Percentiles rank a stretch among this genome's conserved stretches.
These are phyloP conservation scores for Paedocypris micromegethes DNA, from an alignment of 2,797 vertebrate species.

Conservation along the genomic window DNA sequence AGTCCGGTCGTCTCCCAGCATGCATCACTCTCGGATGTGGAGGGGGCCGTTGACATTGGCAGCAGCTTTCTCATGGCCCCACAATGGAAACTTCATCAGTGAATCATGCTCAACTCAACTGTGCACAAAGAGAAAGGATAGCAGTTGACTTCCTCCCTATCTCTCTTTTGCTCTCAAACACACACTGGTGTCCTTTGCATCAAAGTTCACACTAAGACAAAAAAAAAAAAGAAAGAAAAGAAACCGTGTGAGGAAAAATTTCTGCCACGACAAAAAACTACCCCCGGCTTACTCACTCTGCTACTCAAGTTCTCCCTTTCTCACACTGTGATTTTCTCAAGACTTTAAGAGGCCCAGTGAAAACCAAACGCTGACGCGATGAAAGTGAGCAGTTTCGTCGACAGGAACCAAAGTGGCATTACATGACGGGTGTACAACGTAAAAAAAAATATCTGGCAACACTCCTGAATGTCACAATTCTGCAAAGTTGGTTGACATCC, in stretches of 20 bases:
- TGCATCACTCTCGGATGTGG: conserved; percentile 57
- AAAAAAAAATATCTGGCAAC: background rate
- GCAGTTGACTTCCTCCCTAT: conserved; percentile 42
- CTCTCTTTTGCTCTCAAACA: conserved; percentile 37
- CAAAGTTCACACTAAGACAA: conserved; percentile 37
- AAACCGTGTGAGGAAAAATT: conserved; percentile 34
- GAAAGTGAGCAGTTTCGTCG: conserved; percentile 37
- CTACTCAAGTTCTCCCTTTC: conserved; percentile 49
- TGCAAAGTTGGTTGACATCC: no score
- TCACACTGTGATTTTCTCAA: conserved; percentile 51
- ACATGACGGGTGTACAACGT: background rate
- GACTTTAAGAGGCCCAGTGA: conserved; percentile 36
- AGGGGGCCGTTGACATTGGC: conserved; percentile 52
- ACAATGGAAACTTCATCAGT: conserved; percentile 81
- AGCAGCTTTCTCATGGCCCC: conserved; percentile 43
- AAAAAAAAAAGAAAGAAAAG: conserved; percentile 23
- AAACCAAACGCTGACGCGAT: conserved; percentile 49
- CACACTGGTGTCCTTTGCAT: conserved; percentile 48
- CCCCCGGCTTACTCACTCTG: conserved; percentile 48
- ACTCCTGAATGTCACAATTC: background rate
- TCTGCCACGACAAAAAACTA: conserved; percentile 45
- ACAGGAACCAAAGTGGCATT: conserved; percentile 32
- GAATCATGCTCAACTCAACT: conserved; percentile 54
- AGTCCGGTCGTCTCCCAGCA: conserved; percentile 55
- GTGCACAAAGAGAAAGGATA: conserved; percentile 38